Evolutionary conservation across 2,888 invertebrate genomes (phyloP), one percentile per base, ranked within the genome.

Genomic region (Drosophila lutescens): DNA sequence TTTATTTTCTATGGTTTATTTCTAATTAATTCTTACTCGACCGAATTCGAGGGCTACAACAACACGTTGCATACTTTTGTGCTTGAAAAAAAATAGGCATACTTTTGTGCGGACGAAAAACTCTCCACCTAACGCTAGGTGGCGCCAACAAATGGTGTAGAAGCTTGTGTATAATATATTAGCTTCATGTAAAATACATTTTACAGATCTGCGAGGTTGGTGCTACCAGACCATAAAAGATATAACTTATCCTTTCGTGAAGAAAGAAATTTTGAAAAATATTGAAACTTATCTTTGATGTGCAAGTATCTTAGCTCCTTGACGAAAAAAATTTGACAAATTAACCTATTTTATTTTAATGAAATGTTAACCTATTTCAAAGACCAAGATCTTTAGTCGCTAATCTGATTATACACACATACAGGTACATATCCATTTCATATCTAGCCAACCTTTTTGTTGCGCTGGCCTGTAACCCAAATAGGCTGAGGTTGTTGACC

Each of bases 401-500:
- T 15, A 13, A 15, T 51, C 12, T 23, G 6, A 12, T 0, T 23
- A 13, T 15, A 17, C 10, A 10, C 10, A 32, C 10, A n/a, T n/a
- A 10, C 9, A 32, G 8, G 10, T 32, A 5, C 10, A 41, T 5
- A 17, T 41, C 15, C n/a, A 40, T 26, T 15, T 9, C 9, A 15
- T n/a, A 26, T 5, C 13, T 17, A 38, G 10, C 26, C 12, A 43
- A 32, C 4, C 4, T 10, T 46, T 17, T 50, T 36, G 26, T 2
- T 30, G 49, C 20, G 13, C n/a, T 34, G 20, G n/a, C 30, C 20
- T 59, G 76, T 90, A 91, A 90, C 90, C 90, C 79, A 90, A 89
- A 90, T 47, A 47, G 46, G 46, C 46, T 47, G 30, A 47, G 46
- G 46, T 47, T 47, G 46, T 47, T 47, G 46, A 47, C 46, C 46